phyloP scores from a whole-genome alignment of 2,113 vertebrate genomes.

The Phainopepla nitens region DNA sequence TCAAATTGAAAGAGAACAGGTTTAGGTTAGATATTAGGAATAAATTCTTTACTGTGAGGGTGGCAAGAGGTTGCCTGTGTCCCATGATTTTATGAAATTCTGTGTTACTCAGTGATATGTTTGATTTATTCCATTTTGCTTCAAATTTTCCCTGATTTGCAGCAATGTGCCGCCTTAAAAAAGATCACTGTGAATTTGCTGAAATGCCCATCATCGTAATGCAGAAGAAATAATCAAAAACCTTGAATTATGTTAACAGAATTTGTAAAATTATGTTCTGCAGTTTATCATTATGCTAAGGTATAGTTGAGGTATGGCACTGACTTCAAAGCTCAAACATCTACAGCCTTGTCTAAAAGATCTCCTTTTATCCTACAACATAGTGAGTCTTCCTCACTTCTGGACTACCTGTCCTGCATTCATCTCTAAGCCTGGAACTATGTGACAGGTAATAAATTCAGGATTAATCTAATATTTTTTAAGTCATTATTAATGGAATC shows the following conservation, averaged over 20 bases:
- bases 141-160: neutral
- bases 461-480: neutral
- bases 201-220: neutral
- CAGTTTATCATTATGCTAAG: neutral
- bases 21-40: neutral
- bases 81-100: neutral
- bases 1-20: neutral
- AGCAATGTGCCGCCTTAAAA: neutral
- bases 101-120: accelerated
- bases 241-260: neutral
- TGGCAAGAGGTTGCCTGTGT: neutral
- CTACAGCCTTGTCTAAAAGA: neutral
- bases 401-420: neutral
- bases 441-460: neutral
- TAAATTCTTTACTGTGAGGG: neutral
- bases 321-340: neutral
- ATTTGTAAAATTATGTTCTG: neutral
- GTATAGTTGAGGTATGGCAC: accelerated
- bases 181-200: neutral
- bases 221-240: neutral
- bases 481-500: neutral
- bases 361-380: neutral
- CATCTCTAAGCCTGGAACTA: neutral
- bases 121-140: neutral
- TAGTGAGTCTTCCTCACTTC: neutral